Conservation (phyloP, 1,140 invertebrate species). For the Neodiprion lecontei region DNA sequence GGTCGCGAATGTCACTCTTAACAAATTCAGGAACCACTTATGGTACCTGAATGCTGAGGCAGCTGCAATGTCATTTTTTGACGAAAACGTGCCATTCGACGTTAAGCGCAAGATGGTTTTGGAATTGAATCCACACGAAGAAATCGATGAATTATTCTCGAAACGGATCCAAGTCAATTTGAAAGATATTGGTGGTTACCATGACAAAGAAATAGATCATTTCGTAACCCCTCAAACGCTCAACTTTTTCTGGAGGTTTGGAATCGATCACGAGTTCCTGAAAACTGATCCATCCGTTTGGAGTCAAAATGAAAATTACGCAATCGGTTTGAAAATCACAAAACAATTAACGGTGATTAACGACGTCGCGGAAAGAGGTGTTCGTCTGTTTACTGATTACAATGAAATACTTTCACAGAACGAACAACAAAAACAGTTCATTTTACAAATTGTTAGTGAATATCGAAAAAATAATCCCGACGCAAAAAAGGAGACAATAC, state of each 20-base stretch:
- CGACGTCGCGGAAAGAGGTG: conserved; percentile 17
- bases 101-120: neutral
- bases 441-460: conserved; percentile 32
- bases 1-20: conserved; percentile 21
- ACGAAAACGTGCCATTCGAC: conserved; percentile 15
- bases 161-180: neutral
- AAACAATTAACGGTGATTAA: conserved; percentile 18
- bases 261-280: conserved; percentile 19
- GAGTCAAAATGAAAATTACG: conserved; percentile 18
- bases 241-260: conserved; percentile 7
- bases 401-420: conserved; percentile 27
- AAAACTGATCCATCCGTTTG: conserved; percentile 12
- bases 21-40: conserved; percentile 35
- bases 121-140: neutral
- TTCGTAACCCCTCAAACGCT: neutral
- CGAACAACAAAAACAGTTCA: conserved; percentile 35
- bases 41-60: conserved; percentile 34
- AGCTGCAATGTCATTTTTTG: conserved; percentile 33
- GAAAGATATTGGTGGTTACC: neutral
- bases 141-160: neutral
- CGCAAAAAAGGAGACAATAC: conserved; percentile 23
- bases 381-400: conserved; percentile 31
- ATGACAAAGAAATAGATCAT: conserved; percentile 15
- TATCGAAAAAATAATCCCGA: conserved; percentile 27
- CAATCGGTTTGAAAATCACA: conserved; percentile 14